A percentile compares a stretch with the other conserved stretches of the same genome.
These are phyloP conservation scores for Psophia crepitans DNA, from an alignment of 2,113 vertebrate species.

Conservation along the genomic window DNA sequence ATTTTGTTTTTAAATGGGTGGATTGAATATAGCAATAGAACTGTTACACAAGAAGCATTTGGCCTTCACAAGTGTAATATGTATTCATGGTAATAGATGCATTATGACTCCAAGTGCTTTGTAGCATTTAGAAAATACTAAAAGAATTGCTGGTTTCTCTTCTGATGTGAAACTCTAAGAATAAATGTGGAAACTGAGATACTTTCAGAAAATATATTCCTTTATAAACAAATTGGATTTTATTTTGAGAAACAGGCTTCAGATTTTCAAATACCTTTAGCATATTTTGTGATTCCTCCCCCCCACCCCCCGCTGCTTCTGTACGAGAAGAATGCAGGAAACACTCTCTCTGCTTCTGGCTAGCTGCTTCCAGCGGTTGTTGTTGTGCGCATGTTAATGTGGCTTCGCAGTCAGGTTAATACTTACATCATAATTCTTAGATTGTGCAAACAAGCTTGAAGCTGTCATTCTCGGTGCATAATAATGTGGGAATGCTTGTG, in stretches of 20 bases:
- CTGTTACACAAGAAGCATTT: not conserved
- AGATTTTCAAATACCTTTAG: not conserved
- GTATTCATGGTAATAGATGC: not conserved
- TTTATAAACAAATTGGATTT: not conserved
- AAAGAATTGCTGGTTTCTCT: not conserved
- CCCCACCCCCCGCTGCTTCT: not conserved
- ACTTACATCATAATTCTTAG: not conserved
- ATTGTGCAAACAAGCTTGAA: not conserved
- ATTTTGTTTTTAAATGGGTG: not conserved
- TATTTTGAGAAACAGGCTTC: not conserved
- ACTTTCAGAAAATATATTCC: not conserved
- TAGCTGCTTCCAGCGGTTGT: not conserved
- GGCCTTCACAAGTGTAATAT: not conserved
- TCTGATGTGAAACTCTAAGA: not conserved
- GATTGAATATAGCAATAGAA: not conserved
- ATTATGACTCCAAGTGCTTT: not conserved
- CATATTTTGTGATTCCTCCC: not conserved
- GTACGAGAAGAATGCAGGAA: not conserved
- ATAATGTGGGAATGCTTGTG: not conserved
- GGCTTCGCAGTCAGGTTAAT: not conserved
- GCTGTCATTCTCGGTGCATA: not conserved
- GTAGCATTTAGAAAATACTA: not conserved
- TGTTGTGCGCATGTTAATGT: not conserved
- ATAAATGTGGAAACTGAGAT: not conserved
- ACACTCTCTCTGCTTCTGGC: not conserved